Conservation (phyloP, 2,888 invertebrate species). For the Andrena hattorfiana region DNA sequence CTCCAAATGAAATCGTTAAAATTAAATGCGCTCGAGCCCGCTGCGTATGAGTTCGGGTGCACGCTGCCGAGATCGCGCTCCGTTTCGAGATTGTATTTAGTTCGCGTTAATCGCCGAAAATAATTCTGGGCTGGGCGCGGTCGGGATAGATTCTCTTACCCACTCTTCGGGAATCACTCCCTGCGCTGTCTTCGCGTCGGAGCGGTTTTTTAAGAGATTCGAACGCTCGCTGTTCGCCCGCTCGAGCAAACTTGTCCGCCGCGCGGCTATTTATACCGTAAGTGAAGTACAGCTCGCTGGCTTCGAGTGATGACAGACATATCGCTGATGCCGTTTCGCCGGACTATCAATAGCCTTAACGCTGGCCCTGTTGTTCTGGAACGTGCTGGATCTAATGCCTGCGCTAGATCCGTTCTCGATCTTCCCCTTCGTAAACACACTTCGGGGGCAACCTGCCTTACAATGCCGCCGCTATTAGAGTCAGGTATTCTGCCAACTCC, state of each 20-base stretch:
- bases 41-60: too few species aligned
- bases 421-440: slow-evolving; percentile 9
- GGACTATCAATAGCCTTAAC: slow-evolving; percentile 40
- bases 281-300: slow-evolving; percentile 8
- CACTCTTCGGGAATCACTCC: too few species aligned
- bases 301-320: slow-evolving; percentile 27
- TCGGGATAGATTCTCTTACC: too few species aligned
- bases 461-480: background rate
- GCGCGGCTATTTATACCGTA: slow-evolving; percentile 24
- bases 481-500: background rate
- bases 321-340: slow-evolving; percentile 33
- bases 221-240: background rate
- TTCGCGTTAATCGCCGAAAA: slow-evolving; percentile 19
- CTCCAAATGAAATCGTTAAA: slow-evolving; percentile 21
- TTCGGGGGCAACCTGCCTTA: slow-evolving; percentile 11
- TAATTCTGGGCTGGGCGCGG: slow-evolving; percentile 2
- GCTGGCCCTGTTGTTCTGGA: slow-evolving; percentile 36
- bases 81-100: background rate
- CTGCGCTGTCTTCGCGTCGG: too few species aligned
- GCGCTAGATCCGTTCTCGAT: slow-evolving; percentile 17
- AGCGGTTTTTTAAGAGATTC: background rate
- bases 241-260: slow-evolving; percentile 10
- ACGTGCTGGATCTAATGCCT: slow-evolving; percentile 6
- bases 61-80: background rate
- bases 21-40: background rate